These are phyloP conservation scores for Nyctereutes procyonoides DNA, from an alignment of 2,113 vertebrate genomes.

Conservation along the genomic window DNA sequence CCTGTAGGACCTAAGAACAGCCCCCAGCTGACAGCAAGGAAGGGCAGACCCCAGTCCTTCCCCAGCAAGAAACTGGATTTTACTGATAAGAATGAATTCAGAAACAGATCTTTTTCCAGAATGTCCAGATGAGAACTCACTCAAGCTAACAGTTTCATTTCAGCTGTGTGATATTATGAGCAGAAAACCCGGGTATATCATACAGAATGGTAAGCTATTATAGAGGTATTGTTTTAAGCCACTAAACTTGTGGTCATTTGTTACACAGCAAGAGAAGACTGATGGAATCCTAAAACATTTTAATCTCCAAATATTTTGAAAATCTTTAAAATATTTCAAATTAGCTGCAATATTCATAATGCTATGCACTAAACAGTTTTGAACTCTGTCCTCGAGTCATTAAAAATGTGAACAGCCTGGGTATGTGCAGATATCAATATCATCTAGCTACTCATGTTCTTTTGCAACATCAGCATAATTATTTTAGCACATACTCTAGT, in stretches of 20 bases:
- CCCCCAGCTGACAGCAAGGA: not conserved
- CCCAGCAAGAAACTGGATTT: not conserved
- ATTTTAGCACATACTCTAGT: conserved; percentile 23
- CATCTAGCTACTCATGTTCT: not conserved
- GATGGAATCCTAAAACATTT: not conserved
- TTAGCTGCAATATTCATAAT: not conserved
- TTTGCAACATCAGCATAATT: not conserved
- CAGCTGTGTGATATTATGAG: not conserved
- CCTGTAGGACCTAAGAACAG: not conserved
- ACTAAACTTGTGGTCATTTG: not conserved
- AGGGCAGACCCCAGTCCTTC: not conserved
- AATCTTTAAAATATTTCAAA: not conserved
- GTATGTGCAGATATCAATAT: not conserved
- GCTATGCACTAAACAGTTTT: not conserved
- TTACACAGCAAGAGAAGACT: not conserved
- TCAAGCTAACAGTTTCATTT: not conserved
- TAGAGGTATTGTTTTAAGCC: not conserved
- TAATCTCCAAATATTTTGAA: conserved; percentile 9
- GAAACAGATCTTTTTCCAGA: not conserved
- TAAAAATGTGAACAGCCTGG: not conserved
- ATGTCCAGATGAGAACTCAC: not conserved
- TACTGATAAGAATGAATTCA: not conserved
- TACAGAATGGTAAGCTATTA: not conserved
- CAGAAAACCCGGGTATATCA: not conserved
- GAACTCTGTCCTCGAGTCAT: not conserved